A percentile compares a stretch with the other conserved stretches of the same genome.
Evolutionary conservation across 2,113 vertebrate genomes (phyloP).

Genomic region (Psittacus erithacus): DNA sequence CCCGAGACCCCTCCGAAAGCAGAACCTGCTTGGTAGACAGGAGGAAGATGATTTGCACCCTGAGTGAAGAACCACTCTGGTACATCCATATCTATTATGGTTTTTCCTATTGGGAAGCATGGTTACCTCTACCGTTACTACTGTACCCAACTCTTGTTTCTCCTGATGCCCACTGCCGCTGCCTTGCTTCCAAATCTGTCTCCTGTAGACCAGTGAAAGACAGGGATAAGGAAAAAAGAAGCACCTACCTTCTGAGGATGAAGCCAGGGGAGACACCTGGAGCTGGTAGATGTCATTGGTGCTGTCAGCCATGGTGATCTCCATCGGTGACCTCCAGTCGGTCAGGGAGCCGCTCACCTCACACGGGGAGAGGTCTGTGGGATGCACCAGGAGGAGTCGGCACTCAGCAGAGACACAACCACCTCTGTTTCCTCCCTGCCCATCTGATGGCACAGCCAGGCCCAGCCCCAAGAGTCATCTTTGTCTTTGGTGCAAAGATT

Average conservation of each 20-base stretch:
- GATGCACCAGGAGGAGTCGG: background rate
- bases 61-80: background rate
- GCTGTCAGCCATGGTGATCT: conserved; percentile 74
- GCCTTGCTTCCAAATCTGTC: background rate
- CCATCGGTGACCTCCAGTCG: conserved; percentile 59
- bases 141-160: background rate
- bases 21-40: background rate
- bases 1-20: background rate
- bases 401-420: background rate
- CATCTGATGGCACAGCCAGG: rapidly evolving
- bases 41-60: background rate
- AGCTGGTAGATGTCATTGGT: conserved; percentile 78
- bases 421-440: background rate
- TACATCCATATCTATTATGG: too few relatives aligned
- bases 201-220: background rate
- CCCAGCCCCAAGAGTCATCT: background rate
- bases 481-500: background rate
- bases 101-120: background rate
- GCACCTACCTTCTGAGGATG: conserved; percentile 72
- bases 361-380: conserved; percentile 58
- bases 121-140: background rate
- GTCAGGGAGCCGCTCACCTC: conserved; percentile 55
- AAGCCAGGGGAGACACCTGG: conserved; percentile 79
- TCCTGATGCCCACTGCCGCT: background rate
- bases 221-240: background rate